Evolutionary conservation across 2,113 vertebrate species (phyloP), one percentile per base, ranked within the genome.

Genomic region (Okapia johnstoni): DNA sequence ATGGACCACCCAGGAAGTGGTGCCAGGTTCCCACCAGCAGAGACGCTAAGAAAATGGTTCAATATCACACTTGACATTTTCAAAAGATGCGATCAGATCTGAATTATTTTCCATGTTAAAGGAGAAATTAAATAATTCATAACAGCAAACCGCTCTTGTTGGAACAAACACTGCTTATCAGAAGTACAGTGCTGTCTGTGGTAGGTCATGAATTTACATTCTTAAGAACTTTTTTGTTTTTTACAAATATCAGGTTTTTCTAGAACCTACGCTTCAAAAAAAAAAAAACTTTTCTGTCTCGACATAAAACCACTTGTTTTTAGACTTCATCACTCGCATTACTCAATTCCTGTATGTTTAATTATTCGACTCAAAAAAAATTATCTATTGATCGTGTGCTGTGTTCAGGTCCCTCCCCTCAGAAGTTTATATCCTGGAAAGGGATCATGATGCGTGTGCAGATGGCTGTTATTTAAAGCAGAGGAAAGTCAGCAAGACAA

Each of bases 101-200:
- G 88, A 94, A 26, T 89, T 79, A 90, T 85, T 97, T 97, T 97
- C 43, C 89, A 95, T 83, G 9, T 88, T 77, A 89, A 96, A 97
- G 63, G 80, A 94, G 19, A 93, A 96, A 93, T 96, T 97, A 98
- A 98, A 98, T 98, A 98, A 98, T 98, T 96, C 79, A 97, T 97
- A 14, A 70, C 84, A 94, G 84, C 66, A 61, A 98, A 95, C 80
- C 88, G 90, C 80, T 83, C 43, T 13, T 96, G 98, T 98, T 81
- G 79, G 95, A 98, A 80, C 63, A 98, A 98, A 97, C 19, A 61
- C 23, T 0, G 16, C 95, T 96, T 96, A 33, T 98, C 11, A 16
- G 55, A 92, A 97, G 57, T 55, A 36, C 55, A 79, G 73, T 40
- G 66, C 30, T 85, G 33, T 94, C 93, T 73, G 91, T 25, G 23